Evolutionary conservation across 2,797 vertebrate species (phyloP), one percentile per base, ranked within the genome.

Genomic region (Microtus agrestis): DNA sequence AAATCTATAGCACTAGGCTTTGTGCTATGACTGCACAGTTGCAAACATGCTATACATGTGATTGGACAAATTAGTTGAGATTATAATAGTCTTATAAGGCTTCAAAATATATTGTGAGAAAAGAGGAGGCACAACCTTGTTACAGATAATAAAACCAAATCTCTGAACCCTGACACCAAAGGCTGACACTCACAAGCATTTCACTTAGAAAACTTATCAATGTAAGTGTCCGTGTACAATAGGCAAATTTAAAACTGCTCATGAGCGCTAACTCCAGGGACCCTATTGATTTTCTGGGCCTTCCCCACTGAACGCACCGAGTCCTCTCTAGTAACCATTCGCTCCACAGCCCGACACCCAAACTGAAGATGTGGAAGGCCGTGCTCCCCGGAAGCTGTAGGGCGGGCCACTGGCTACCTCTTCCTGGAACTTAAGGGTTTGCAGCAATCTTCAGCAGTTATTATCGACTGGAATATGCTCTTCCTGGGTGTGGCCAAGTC

Each of bases 131-230:
- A 59, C 17, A 84, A 37, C 89, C 73, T 73, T 87, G 25, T 14
- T 37, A 29, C 59, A 91, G 27, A n/a, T 76, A 82, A 76, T n/a
- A 76, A 40, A 89, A 91, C 63, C 15, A 43, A 43, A 63, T 56
- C 65, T 91, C 25, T 81, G 40, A 34, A 34, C 67, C 10, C 71
- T 94, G 48, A 91, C 25, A 54, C 29, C 59, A 97, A 92, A 14
- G 9, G 69, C 73, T 54, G 29, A 73, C 5, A 40, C 94, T 91
- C 37, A 2, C 11, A 88, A 31, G 27, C 54, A 80, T 89, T 94
- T 78, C 37, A 69, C 78, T 80, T 89, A 7, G 40, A 67, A 92
- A 91, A 37, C 25, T 48, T 5, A 4, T 34, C 51, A 46, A 29
- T 79, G 14, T 43, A 92, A 93, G 69, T 74, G 12, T 69, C 65